Conservation (phyloP, 1,140 invertebrate species). For the Solenopsis fugax region DNA sequence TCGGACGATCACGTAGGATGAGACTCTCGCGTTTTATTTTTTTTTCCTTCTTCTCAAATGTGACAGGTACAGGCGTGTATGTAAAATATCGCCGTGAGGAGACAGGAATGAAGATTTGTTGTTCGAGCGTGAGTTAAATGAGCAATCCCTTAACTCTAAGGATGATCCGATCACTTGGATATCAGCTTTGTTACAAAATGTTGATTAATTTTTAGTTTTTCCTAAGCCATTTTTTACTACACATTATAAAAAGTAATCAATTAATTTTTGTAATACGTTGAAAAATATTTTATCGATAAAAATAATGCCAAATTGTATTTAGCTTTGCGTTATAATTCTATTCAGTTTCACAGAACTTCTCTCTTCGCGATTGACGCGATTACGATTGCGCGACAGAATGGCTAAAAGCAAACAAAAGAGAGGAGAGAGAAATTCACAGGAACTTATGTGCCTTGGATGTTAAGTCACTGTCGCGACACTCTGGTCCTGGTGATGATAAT, state of each 20-base stretch:
- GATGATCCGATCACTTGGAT: neutral
- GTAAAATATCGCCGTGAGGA: constrained; percentile 59
- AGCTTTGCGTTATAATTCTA: neutral
- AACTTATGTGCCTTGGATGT: neutral
- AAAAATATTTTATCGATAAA: neutral
- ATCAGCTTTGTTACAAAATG: neutral
- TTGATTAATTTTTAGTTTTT: neutral
- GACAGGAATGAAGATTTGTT: constrained; percentile 45
- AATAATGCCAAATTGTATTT: neutral
- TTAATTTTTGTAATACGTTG: neutral
- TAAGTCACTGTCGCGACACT: constrained; percentile 21
- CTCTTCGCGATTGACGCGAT: neutral
- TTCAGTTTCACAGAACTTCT: neutral
- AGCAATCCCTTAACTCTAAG: neutral
- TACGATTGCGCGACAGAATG: too few species aligned
- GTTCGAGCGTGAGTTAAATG: constrained; percentile 1
- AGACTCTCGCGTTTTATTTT: constrained; percentile 38
- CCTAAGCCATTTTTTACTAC: too few species aligned
- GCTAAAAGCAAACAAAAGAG: neutral
- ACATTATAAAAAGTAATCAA: neutral
- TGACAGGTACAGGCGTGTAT: constrained; percentile 24
- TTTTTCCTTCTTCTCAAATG: constrained; percentile 38
- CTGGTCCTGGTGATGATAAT: neutral
- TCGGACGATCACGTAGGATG: constrained; percentile 68
- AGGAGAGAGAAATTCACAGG: neutral